Percentiles rank a stretch among this genome's conserved stretches.
Conservation (phyloP, 2,888 invertebrate genomes). For the Erebia epiphron region DNA sequence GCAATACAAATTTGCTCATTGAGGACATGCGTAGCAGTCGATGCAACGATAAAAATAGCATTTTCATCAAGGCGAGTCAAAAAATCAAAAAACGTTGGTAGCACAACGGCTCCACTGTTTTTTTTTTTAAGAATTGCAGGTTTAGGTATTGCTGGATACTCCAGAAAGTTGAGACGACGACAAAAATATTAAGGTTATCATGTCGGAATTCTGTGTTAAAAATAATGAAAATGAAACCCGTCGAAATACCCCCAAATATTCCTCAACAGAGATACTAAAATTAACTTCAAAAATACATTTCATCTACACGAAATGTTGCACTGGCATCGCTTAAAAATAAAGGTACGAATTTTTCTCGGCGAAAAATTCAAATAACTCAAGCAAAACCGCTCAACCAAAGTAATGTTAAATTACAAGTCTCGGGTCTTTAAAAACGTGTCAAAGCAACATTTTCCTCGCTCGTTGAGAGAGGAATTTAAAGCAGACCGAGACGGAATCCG, state of each 20-base stretch:
- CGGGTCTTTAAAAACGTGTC: conserved; percentile 44
- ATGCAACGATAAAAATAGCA: too few relatives aligned
- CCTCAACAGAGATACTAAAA: neutral
- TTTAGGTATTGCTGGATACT: too few relatives aligned
- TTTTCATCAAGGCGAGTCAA: too few relatives aligned
- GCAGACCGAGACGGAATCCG: conserved; percentile 36
- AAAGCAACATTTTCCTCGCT: conserved; percentile 44
- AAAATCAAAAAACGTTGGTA: too few relatives aligned
- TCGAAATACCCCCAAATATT: neutral
- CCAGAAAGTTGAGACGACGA: too few relatives aligned
- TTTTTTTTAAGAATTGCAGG: too few relatives aligned
- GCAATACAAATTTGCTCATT: too few relatives aligned
- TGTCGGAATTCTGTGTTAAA: too few relatives aligned
- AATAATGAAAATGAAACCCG: too few relatives aligned
- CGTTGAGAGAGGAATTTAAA: conserved; percentile 40
- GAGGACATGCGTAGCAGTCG: too few relatives aligned
- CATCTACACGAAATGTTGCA: neutral
- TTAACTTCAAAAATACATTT: neutral
- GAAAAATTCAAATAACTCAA: conserved; percentile 21
- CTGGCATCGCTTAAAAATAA: conserved; percentile 11
- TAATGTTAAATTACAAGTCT: conserved; percentile 40
- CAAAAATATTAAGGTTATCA: too few relatives aligned
- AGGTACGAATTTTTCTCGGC: conserved; percentile 1
- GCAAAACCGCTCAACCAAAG: conserved; percentile 29
- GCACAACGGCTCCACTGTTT: too few relatives aligned